These are phyloP conservation scores for Proterorhinus semilunaris DNA, from an alignment of 2,113 vertebrate genomes.

Conservation along the genomic window DNA sequence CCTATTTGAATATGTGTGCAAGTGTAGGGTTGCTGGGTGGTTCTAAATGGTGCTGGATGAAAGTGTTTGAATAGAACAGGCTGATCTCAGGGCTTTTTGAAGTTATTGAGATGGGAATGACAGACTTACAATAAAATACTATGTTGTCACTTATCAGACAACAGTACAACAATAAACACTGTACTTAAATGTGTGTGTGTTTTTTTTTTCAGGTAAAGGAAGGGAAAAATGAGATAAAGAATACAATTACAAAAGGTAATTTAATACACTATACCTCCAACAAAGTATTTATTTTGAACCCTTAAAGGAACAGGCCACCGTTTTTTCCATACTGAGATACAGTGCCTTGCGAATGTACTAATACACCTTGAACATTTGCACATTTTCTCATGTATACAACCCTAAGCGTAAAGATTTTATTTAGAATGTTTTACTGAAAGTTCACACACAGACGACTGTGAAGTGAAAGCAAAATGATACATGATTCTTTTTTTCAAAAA, in stretches of 20 bases:
- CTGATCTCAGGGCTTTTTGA: background rate
- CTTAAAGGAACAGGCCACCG: too few relatives aligned
- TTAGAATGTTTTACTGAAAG: too few relatives aligned
- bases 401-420: too few relatives aligned
- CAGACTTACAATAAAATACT: background rate
- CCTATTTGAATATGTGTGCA: background rate
- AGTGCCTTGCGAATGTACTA: too few relatives aligned
- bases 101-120: background rate
- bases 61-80: background rate
- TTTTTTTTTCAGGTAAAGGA: conserved; percentile 79
- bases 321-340: too few relatives aligned
- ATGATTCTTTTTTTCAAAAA: too few relatives aligned
- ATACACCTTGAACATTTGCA: too few relatives aligned
- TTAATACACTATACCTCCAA: too few relatives aligned
- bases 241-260: conserved; percentile 77
- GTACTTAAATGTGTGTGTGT: background rate
- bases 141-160: background rate
- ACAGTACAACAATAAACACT: background rate
- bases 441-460: too few relatives aligned
- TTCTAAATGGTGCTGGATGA: background rate
- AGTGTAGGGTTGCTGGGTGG: background rate
- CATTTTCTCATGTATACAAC: too few relatives aligned
- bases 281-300: too few relatives aligned
- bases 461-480: too few relatives aligned
- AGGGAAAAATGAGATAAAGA: conserved; percentile 79